These are phyloP conservation scores for Suricata suricatta DNA, from an alignment of 2,113 vertebrate species.

Conservation along the genomic window DNA sequence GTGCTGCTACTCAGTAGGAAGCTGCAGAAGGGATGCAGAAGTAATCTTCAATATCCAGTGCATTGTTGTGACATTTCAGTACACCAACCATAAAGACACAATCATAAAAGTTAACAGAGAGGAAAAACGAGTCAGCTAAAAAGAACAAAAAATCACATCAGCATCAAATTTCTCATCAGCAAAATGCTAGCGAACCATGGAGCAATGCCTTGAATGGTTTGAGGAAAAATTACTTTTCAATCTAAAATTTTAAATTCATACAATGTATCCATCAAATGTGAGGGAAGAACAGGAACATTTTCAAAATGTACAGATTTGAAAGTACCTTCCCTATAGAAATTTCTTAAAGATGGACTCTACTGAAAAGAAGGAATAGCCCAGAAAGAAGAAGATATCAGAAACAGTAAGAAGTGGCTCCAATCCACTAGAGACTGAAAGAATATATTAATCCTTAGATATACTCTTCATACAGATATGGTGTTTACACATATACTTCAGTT, in stretches of 20 bases:
- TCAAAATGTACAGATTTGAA: conserved; percentile 40
- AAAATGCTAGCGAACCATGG: neutral
- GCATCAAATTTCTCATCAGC: neutral
- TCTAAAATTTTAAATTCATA: conserved; percentile 44
- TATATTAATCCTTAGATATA: neutral
- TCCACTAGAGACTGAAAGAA: neutral
- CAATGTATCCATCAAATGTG: neutral
- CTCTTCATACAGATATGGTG: neutral
- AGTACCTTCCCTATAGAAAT: neutral
- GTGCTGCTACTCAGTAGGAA: neutral
- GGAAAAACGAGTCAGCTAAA: neutral
- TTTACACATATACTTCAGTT: neutral
- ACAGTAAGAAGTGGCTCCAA: neutral
- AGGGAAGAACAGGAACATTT: neutral
- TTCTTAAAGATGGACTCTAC: neutral
- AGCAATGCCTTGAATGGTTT: neutral
- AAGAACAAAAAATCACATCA: neutral
- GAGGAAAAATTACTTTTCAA: conserved; percentile 11
- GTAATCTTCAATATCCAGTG: neutral
- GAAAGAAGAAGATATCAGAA: neutral
- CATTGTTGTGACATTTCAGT: conserved; percentile 6
- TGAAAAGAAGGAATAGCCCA: neutral
- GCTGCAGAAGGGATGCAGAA: neutral
- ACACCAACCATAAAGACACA: neutral
- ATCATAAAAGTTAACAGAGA: neutral